These are phyloP conservation scores for Tenthredo mesomela DNA, from an alignment of 2,888 invertebrate genomes.

Conservation along the genomic window DNA sequence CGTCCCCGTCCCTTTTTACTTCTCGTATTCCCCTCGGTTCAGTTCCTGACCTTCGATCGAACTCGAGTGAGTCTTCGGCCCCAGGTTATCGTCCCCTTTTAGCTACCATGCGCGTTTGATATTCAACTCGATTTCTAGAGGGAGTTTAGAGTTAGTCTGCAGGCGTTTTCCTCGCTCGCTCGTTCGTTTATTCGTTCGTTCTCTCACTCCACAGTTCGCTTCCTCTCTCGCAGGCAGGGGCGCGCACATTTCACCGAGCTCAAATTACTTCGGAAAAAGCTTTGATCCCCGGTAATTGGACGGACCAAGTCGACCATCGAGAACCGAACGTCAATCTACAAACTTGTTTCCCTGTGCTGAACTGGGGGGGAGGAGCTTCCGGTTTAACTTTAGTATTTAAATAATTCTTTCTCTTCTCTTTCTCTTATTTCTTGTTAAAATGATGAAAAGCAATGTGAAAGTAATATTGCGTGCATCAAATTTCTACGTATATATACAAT, in stretches of 20 bases:
- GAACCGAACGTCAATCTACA: constrained; percentile 5
- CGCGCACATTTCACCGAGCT: constrained; percentile 8
- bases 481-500: neutral
- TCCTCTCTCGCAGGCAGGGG: neutral
- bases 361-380: neutral
- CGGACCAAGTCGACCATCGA: constrained; percentile 34
- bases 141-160: neutral
- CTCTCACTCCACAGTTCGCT: neutral
- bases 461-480: neutral
- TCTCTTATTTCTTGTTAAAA: neutral
- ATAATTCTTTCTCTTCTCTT: neutral
- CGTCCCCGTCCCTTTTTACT: neutral
- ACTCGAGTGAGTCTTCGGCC: neutral
- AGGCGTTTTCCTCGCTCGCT: neutral
- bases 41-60: constrained; percentile 36
- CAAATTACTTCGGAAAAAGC: constrained; percentile 37
- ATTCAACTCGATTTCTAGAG: neutral
- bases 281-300: constrained; percentile 44
- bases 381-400: neutral
- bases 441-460: neutral
- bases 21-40: neutral
- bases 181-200: neutral
- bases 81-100: constrained; percentile 1
- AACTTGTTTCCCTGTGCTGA: neutral
- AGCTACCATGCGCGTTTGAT: neutral